A percentile compares a stretch with the other conserved stretches of the same genome.
Evolutionary conservation across 2,797 vertebrate species (phyloP).

Genomic region (Dipus sagitta): DNA sequence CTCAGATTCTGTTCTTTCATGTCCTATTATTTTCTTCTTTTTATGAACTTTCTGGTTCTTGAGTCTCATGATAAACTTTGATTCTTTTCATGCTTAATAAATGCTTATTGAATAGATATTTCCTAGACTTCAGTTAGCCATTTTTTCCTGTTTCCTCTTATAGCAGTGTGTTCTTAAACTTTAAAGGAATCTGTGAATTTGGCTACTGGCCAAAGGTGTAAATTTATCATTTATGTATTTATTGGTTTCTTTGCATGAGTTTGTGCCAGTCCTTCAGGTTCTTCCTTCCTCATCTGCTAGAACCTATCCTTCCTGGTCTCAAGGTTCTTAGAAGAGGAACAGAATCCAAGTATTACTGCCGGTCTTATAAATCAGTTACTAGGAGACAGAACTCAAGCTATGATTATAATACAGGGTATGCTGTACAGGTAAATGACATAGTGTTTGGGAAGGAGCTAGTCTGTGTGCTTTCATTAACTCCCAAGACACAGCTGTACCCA

Average conservation of each 20-base stretch:
- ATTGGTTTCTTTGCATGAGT: conserved; percentile 17
- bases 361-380: conserved; percentile 3
- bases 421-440: not conserved
- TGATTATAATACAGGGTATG: not conserved
- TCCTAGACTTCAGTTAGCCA: conserved; percentile 30
- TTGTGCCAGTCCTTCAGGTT: not conserved
- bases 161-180: conserved; percentile 31
- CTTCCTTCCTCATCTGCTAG: not conserved
- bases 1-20: not conserved
- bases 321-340: not conserved
- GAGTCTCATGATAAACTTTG: not conserved
- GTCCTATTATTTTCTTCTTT: conserved; percentile 11
- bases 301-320: not conserved
- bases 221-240: not conserved
- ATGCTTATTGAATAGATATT: not conserved
- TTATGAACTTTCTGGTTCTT: conserved; percentile 32
- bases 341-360: not conserved
- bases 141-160: not conserved
- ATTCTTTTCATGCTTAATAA: not conserved
- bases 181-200: conserved; percentile 26
- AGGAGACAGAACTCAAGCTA: not conserved
- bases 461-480: not conserved
- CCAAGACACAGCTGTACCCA: not conserved
- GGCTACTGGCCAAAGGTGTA: not conserved
- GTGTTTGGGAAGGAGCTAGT: not conserved